These are phyloP conservation scores for Parauchenoglanis ngamensis DNA, from an alignment of 2,797 vertebrate species.

Conservation along the genomic window DNA sequence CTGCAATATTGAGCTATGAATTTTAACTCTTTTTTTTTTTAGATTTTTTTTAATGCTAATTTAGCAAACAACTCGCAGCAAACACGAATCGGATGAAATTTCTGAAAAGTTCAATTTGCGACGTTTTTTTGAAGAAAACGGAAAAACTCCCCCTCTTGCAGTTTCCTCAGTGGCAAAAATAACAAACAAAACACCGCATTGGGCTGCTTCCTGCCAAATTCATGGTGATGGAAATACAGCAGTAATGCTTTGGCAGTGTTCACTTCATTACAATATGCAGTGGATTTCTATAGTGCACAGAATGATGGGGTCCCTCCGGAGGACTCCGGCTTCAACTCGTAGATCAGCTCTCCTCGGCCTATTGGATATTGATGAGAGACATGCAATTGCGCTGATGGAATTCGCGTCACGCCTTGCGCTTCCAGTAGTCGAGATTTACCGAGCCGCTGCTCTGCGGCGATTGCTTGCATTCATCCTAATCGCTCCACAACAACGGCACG, in stretches of 20 bases:
- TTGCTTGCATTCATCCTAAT: slow-evolving; percentile 34
- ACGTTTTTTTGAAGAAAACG: neutral
- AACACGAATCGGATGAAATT: neutral
- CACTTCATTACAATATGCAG: slow-evolving; percentile 30
- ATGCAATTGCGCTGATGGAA: slow-evolving; percentile 43
- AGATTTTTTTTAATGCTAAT: too few species aligned
- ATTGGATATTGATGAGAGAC: slow-evolving; percentile 53
- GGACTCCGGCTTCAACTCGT: neutral
- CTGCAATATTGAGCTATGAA: neutral
- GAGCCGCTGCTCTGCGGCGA: neutral
- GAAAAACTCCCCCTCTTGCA: neutral
- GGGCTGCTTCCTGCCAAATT: neutral
- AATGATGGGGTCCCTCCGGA: slow-evolving; percentile 22
- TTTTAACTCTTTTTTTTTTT: neutral
- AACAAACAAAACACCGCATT: slow-evolving; percentile 1
- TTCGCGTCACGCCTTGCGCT: slow-evolving; percentile 21
- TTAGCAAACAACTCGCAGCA: neutral
- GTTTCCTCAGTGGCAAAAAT: neutral
- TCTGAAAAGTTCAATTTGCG: neutral
- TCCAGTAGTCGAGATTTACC: slow-evolving; percentile 37
- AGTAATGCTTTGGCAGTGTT: slow-evolving; percentile 19
- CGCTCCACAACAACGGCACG: neutral
- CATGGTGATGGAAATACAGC: slow-evolving; percentile 10
- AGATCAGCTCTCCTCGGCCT: slow-evolving; percentile 13
- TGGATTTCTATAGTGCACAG: slow-evolving; percentile 26